Base-by-base conservation (phyloP, 1,140 invertebrate genomes). In the Archegozetes longisetosus region DNA sequence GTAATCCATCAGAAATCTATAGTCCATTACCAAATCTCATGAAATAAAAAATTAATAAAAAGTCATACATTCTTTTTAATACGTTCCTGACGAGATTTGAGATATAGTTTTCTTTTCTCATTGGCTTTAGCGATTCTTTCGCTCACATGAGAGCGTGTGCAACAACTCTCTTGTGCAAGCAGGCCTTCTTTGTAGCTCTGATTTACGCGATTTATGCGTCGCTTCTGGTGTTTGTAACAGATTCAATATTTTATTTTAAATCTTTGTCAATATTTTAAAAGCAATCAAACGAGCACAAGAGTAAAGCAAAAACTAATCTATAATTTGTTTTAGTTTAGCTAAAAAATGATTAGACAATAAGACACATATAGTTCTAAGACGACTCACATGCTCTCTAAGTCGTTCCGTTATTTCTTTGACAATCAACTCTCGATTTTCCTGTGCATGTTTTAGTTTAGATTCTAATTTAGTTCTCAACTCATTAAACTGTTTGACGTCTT, bases 361-460 rank as follows among this genome's bases (percentile, higher is more conserved):
- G n/a, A n/a, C n/a, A n/a, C n/a, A n/a, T n/a, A n/a, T n/a, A n/a
- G n/a, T n/a, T n/a, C n/a, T n/a, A n/a, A n/a, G n/a, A n/a, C n/a
- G n/a, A 51, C 83, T 83, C 71, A 91, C 88, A 75, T 90, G 86
- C 72, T 90, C 85, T 72, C 85, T 85, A 9, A 91, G 80, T 65
- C 86, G 84, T 66, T 87, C 84, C 57, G 88, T 74, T 80, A 91
- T 87, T 72, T 84, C 86, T 74, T 88, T 88, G 58, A 89, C 81
- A 71, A 89, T 85, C 68, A 84, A 83, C 71, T 90, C 85, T 64
- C 87, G 80, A 72, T 89, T 85, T 66, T 82, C 81, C 64, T 85
- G 80, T 65, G 86, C 86, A 58, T 80, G 80, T 72, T 83, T 84
- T 71, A 89, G 73, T 74, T 88, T 90, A 68, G 87, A 84, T 67